phyloP scores from a whole-genome alignment of 2,797 vertebrate species.

The Aselliscus stoliczkanus region DNA sequence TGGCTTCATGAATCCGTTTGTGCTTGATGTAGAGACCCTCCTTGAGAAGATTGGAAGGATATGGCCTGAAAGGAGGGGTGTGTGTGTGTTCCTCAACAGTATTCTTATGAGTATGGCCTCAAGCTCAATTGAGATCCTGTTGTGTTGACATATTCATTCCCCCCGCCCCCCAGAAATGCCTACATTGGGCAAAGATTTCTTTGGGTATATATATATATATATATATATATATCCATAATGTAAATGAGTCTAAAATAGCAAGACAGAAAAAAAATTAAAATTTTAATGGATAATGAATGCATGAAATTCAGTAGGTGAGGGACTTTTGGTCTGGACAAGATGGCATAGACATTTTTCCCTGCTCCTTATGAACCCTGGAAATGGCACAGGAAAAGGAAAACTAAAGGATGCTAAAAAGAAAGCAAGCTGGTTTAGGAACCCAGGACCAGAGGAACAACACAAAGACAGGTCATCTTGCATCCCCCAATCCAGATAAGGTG shows the following conservation, averaged over 20 bases:
- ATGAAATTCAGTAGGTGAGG: neutral
- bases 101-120: neutral
- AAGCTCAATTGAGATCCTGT: neutral
- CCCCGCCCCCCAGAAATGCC: neutral
- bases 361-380: neutral
- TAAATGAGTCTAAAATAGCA: slow-evolving; percentile 5
- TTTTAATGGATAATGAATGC: neutral
- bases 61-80: neutral
- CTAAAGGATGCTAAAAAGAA: neutral
- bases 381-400: neutral
- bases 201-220: no score
- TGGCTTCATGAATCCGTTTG: neutral
- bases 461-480: neutral
- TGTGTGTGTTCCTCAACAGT: neutral
- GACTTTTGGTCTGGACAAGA: neutral
- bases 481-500: neutral
- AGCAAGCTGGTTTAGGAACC: neutral
- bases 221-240: neutral
- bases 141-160: neutral
- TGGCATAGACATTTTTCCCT: neutral
- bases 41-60: neutral
- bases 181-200: neutral
- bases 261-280: neutral
- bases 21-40: neutral
- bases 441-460: neutral